A percentile compares a stretch with the other conserved stretches of the same genome.
These are phyloP conservation scores for Resseliella maxima DNA, from an alignment of 2,888 invertebrate species.

Conservation along the genomic window DNA sequence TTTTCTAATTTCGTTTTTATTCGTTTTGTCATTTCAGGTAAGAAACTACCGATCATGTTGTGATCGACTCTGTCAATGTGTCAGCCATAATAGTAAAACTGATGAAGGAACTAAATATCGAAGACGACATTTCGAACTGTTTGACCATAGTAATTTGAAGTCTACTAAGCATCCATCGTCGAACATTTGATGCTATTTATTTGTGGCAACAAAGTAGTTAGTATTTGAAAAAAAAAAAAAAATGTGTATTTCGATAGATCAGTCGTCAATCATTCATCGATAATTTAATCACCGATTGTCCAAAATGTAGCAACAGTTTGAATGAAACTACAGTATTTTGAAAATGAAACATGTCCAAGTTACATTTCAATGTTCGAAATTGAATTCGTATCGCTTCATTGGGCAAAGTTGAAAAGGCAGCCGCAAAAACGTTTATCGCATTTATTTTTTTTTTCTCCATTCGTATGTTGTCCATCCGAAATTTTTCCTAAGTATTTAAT, in stretches of 20 bases:
- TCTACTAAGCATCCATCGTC: no score
- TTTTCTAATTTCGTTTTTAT: conserved; percentile 21
- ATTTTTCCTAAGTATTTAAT: conserved; percentile 18
- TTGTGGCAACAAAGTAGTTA: not conserved
- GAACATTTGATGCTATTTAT: no score
- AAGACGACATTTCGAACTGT: conserved; percentile 11
- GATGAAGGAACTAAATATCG: not conserved
- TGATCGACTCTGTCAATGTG: conserved; percentile 4
- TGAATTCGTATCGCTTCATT: not conserved
- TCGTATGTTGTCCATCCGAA: no score
- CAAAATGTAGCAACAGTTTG: no score
- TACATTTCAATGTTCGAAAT: not conserved
- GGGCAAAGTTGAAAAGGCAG: not conserved
- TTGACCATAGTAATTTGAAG: no score
- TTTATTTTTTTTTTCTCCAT: no score
- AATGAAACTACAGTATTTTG: no score
- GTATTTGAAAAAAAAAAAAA: not conserved
- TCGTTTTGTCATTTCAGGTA: conserved; percentile 29
- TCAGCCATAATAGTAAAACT: conserved; percentile 15
- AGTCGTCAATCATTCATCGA: conserved; percentile 21
- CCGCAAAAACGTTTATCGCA: conserved; percentile 15
- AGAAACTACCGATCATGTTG: conserved; percentile 9
- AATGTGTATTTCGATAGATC: not conserved
- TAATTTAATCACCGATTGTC: conserved; percentile 47
- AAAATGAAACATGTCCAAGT: not conserved